These are phyloP conservation scores for Lathamus discolor DNA, from an alignment of 2,113 vertebrate genomes.

Conservation along the genomic window DNA sequence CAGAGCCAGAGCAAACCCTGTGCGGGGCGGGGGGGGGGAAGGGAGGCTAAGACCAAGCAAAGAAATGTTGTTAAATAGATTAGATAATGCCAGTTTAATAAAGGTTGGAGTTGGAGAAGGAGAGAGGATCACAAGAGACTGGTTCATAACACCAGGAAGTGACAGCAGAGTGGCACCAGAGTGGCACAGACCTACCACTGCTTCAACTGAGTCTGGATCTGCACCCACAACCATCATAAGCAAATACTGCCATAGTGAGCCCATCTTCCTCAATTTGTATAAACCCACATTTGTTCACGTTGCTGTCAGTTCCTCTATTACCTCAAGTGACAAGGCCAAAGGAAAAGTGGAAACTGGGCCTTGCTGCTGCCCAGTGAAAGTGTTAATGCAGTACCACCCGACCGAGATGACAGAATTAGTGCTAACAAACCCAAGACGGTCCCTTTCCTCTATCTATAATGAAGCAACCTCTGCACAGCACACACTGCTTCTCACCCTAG, in stretches of 20 bases:
- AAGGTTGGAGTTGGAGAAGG: background rate
- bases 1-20: background rate
- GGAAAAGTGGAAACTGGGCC: rapidly evolving
- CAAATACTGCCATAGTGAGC: background rate
- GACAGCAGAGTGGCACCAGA: background rate
- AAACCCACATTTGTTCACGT: background rate
- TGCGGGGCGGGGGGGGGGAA: background rate
- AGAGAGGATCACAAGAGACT: background rate
- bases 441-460: background rate
- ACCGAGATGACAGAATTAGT: background rate
- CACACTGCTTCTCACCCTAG: background rate
- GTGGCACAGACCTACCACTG: background rate
- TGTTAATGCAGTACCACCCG: rapidly evolving
- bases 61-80: background rate
- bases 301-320: background rate
- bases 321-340: background rate
- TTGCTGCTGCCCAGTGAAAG: background rate
- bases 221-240: background rate
- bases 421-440: rapidly evolving
- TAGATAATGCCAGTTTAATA: background rate
- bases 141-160: background rate
- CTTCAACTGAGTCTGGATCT: background rate
- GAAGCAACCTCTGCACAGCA: background rate
- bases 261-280: background rate
- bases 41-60: background rate